Evolutionary conservation across 2,797 vertebrate species (phyloP).

Genomic region (Pantherophis vulpinus): DNA sequence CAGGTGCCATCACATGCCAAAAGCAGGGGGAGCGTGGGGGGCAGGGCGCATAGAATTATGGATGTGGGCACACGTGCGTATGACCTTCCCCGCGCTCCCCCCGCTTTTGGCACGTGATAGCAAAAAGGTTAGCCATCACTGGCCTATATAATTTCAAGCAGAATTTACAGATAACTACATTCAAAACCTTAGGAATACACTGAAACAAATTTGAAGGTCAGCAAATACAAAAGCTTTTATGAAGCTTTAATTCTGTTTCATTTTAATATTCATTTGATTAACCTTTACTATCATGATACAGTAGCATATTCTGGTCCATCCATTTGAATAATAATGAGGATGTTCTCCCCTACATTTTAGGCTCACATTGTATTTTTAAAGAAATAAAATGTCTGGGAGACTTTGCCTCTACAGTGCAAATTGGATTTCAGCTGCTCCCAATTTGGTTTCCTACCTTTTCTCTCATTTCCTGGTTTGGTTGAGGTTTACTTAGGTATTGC

Average conservation of each 20-base stretch:
- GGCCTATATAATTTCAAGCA: not conserved
- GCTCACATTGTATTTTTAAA: constrained; percentile 1
- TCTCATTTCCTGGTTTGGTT: constrained; percentile 23
- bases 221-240: not conserved
- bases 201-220: not conserved
- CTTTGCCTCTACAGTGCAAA: not conserved
- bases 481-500: not conserved
- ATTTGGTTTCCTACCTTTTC: constrained; percentile 15
- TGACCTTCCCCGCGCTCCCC: too few relatives aligned
- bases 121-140: too few relatives aligned
- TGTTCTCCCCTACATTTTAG: not conserved
- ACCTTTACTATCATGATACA: not conserved
- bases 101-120: too few relatives aligned
- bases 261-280: not conserved
- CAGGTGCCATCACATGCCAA: too few relatives aligned
- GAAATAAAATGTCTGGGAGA: not conserved
- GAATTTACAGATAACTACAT: not conserved
- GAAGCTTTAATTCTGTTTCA: not conserved
- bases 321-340: not conserved
- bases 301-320: not conserved
- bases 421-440: constrained; percentile 28
- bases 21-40: too few relatives aligned
- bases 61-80: too few relatives aligned
- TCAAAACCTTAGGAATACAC: not conserved
- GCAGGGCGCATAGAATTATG: too few relatives aligned